These are phyloP conservation scores for Cetonia aurata DNA, from an alignment of 2,888 invertebrate species.

Conservation along the genomic window DNA sequence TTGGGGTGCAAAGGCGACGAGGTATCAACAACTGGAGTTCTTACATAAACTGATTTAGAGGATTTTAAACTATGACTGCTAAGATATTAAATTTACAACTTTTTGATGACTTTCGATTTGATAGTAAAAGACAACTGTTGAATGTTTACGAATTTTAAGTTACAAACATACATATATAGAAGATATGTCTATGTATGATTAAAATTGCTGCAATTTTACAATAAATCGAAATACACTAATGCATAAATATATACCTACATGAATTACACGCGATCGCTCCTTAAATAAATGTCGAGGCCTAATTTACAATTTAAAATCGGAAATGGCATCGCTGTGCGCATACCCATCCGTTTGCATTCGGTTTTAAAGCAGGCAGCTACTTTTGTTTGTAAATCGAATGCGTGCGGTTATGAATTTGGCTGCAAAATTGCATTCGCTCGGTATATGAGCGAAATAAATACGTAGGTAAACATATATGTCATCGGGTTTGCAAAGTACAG, in stretches of 20 bases:
- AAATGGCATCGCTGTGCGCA: too few species aligned
- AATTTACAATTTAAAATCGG: too few species aligned
- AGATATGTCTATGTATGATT: too few species aligned
- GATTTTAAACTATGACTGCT: conserved; percentile 19
- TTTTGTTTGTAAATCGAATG: conserved; percentile 37
- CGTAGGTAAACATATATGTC: conserved; percentile 50
- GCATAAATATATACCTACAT: too few species aligned
- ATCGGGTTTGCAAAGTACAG: conserved; percentile 47
- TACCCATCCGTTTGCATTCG: conserved; percentile 1
- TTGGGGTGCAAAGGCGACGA: conserved; percentile 57
- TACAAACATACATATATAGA: too few species aligned
- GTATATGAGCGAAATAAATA: conserved; percentile 41
- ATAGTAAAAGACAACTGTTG: too few species aligned
- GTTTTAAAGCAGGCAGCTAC: conserved; percentile 16
- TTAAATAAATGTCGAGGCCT: too few species aligned
- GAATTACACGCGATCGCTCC: too few species aligned
- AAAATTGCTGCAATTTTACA: too few species aligned
- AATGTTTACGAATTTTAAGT: too few species aligned
- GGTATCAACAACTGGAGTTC: conserved; percentile 59
- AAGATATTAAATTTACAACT: conserved; percentile 7
- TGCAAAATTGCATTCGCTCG: conserved; percentile 34
- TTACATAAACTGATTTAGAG: conserved; percentile 42
- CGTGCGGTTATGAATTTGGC: conserved; percentile 41
- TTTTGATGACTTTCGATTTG: neutral
- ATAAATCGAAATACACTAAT: too few species aligned